Evolutionary conservation across 2,797 vertebrate genomes (phyloP).

Genomic region (Lutra lutra): DNA sequence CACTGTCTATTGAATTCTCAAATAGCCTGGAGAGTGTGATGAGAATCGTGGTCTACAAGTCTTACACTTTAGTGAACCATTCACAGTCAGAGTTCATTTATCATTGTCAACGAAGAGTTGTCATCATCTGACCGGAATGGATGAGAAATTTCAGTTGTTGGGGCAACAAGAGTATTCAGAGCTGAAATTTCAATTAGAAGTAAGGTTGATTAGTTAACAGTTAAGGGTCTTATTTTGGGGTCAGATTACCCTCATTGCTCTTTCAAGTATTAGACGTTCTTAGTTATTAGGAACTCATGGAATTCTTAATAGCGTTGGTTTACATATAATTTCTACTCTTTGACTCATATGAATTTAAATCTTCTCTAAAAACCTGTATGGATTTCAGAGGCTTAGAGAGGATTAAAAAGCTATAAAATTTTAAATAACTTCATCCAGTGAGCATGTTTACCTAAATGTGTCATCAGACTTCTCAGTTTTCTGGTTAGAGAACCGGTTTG

Average conservation of each 20-base stretch:
- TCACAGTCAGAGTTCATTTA: slow-evolving; percentile 42
- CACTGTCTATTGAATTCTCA: slow-evolving; percentile 61
- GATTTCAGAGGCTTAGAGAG: slow-evolving; percentile 81
- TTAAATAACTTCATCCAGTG: slow-evolving; percentile 82
- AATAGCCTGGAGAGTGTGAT: slow-evolving; percentile 32
- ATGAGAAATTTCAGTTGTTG: slow-evolving; percentile 69
- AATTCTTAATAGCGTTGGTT: slow-evolving; percentile 76
- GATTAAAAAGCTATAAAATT: slow-evolving; percentile 78
- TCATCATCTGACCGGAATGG: slow-evolving; percentile 45
- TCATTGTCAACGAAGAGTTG: slow-evolving; percentile 65
- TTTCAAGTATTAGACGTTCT: slow-evolving; percentile 66
- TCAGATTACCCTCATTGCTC: slow-evolving; percentile 42
- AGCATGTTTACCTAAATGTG: slow-evolving; percentile 85
- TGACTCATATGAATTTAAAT: slow-evolving; percentile 76
- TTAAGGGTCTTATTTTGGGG: slow-evolving; percentile 66
- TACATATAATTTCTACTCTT: slow-evolving; percentile 79
- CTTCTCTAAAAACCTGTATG: slow-evolving; percentile 76
- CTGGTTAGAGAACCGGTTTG: slow-evolving; percentile 82
- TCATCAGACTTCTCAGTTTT: slow-evolving; percentile 83
- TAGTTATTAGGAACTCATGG: slow-evolving; percentile 73
- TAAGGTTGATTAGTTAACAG: slow-evolving; percentile 57
- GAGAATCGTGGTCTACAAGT: slow-evolving; percentile 21
- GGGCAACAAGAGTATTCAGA: slow-evolving; percentile 22
- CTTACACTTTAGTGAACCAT: slow-evolving; percentile 48
- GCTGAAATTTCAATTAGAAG: slow-evolving; percentile 73